These are phyloP conservation scores for Hypothenemus hampei DNA, from an alignment of 1,140 invertebrate species.

Conservation along the genomic window DNA sequence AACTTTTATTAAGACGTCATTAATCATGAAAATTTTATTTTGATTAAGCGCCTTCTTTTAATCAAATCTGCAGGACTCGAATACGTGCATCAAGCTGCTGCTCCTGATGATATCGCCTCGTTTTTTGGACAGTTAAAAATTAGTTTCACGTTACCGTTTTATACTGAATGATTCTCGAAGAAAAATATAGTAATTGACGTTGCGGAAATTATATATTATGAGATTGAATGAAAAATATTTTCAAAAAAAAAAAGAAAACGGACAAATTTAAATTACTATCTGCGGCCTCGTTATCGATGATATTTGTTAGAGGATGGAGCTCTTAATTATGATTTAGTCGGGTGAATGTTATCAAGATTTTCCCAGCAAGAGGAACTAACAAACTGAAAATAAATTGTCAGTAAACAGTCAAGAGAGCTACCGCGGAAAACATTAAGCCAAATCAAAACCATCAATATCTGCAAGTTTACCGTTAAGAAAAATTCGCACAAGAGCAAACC, in stretches of 20 bases:
- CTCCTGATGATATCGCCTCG: too few relatives aligned
- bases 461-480: slow-evolving; percentile 20
- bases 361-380: slow-evolving; percentile 6
- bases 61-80: neutral
- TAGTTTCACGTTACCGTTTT: too few relatives aligned
- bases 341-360: slow-evolving; percentile 7
- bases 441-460: slow-evolving; percentile 25
- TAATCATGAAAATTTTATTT: slow-evolving; percentile 16
- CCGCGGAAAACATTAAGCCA: slow-evolving; percentile 25
- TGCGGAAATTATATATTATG: too few relatives aligned
- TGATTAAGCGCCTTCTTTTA: slow-evolving; percentile 2
- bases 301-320: too few relatives aligned
- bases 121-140: too few relatives aligned
- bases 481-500: slow-evolving; percentile 19
- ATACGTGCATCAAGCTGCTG: too few relatives aligned
- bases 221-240: too few relatives aligned
- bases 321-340: neutral
- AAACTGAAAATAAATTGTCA: slow-evolving; percentile 16
- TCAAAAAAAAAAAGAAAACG: too few relatives aligned
- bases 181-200: too few relatives aligned
- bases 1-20: slow-evolving; percentile 12
- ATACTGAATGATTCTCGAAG: too few relatives aligned
- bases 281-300: too few relatives aligned
- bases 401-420: slow-evolving; percentile 16
- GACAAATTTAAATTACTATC: too few relatives aligned